Evolutionary conservation across 1,140 invertebrate species (phyloP).

Genomic region (Pectinophora gossypiella): DNA sequence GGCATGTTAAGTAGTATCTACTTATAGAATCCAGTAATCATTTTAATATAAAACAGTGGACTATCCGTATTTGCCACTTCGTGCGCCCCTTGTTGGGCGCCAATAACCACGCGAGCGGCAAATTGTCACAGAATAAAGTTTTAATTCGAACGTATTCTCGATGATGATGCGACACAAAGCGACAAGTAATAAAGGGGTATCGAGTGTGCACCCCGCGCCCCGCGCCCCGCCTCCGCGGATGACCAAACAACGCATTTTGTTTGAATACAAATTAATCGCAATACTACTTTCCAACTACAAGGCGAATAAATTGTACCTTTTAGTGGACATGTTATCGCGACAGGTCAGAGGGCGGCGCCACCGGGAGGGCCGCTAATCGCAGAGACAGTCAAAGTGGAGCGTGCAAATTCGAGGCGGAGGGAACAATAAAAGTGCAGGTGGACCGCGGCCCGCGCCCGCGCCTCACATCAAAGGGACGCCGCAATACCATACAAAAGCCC

Average conservation of each 20-base stretch:
- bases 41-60: too few relatives aligned
- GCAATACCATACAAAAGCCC: conserved; percentile 71
- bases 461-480: conserved; percentile 61
- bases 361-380: conserved; percentile 36
- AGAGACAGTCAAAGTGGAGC: conserved; percentile 66
- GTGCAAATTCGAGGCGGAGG: conserved; percentile 63
- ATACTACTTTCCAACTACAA: background rate
- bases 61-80: too few relatives aligned
- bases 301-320: conserved; percentile 8
- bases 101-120: conserved; percentile 45
- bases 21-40: too few relatives aligned
- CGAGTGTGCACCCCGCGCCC: conserved; percentile 46
- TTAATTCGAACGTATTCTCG: conserved; percentile 62
- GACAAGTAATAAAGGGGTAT: conserved; percentile 68
- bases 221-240: conserved; percentile 19
- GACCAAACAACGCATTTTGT: conserved; percentile 9
- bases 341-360: conserved; percentile 39
- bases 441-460: conserved; percentile 43
- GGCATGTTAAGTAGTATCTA: too few relatives aligned
- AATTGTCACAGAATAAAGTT: conserved; percentile 57
- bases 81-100: conserved; percentile 35
- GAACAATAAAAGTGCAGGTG: conserved; percentile 72
- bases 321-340: conserved; percentile 30
- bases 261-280: background rate
- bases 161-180: conserved; percentile 57